Evolutionary conservation across 2,113 vertebrate genomes (phyloP).

Genomic region (Egretta garzetta): DNA sequence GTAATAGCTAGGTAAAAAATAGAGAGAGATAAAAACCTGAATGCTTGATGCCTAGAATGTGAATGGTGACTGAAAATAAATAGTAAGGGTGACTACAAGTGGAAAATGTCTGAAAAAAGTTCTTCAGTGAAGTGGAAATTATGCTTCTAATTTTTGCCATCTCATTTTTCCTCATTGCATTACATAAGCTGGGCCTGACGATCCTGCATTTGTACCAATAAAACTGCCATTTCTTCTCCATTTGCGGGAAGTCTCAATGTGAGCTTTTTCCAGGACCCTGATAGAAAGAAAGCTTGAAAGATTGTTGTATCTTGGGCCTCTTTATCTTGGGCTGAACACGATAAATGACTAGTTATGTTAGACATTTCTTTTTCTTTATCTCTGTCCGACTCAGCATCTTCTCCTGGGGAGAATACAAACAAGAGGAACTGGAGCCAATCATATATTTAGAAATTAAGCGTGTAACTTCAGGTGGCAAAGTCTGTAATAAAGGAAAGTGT

Average conservation of each 20-base stretch:
- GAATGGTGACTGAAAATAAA: slow-evolving; percentile 23
- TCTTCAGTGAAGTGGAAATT: neutral
- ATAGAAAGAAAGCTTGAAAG: neutral
- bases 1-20: slow-evolving; percentile 26
- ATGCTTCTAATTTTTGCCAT: neutral
- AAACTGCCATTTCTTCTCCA: neutral
- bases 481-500: slow-evolving; percentile 20
- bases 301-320: neutral
- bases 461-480: slow-evolving; percentile 33
- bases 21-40: neutral
- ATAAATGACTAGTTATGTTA: neutral
- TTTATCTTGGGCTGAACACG: neutral
- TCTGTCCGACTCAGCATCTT: neutral
- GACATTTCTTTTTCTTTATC: neutral
- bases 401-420: neutral
- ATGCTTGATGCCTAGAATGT: neutral
- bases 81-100: neutral
- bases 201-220: neutral
- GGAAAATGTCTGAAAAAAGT: neutral
- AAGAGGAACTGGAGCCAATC: neutral
- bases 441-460: slow-evolving; percentile 24
- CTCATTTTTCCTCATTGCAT: neutral
- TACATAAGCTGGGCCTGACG: neutral
- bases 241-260: neutral
- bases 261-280: neutral